Percentiles rank a stretch among this genome's conserved stretches.
These are phyloP conservation scores for Brassicogethes aeneus DNA, from an alignment of 2,888 invertebrate species.

Conservation along the genomic window DNA sequence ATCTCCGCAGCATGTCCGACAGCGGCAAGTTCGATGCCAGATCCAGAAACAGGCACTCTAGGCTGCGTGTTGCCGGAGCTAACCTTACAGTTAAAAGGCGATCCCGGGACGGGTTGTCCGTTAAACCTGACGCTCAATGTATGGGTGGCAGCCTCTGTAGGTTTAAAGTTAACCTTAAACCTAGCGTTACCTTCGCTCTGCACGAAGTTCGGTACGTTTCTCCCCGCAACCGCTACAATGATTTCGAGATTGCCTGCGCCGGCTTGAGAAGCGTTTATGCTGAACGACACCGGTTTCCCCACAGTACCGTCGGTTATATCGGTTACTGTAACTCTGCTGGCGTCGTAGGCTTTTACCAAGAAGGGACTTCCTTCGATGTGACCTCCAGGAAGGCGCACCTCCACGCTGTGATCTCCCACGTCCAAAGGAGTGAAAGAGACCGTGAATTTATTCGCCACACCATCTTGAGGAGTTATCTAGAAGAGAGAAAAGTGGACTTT, in stretches of 20 bases:
- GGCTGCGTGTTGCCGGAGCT: conserved; percentile 52
- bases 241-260: conserved; percentile 96
- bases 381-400: conserved; percentile 60
- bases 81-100: conserved; percentile 89
- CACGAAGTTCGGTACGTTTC: conserved; percentile 97
- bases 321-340: conserved; percentile 87
- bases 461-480: conserved; percentile 38
- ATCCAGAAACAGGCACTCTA: conserved; percentile 54
- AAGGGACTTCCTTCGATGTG: conserved; percentile 94
- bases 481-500: too few relatives aligned
- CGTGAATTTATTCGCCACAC: conserved; percentile 40
- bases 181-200: conserved; percentile 95
- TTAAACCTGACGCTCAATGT: conserved; percentile 80
- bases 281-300: conserved; percentile 88
- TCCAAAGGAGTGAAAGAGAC: conserved; percentile 70
- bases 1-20: conserved; percentile 55
- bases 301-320: conserved; percentile 87
- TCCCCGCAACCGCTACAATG: conserved; percentile 90
- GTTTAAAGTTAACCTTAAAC: conserved; percentile 92
- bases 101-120: conserved; percentile 73
- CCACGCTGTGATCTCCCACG: conserved; percentile 90
- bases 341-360: conserved; percentile 91
- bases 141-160: conserved; percentile 87
- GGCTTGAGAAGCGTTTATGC: conserved; percentile 74
- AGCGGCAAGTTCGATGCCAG: conserved; percentile 60